A percentile compares a stretch with the other conserved stretches of the same genome.
These are phyloP conservation scores for Coturnix japonica DNA, from an alignment of 2,113 vertebrate genomes.

Conservation along the genomic window DNA sequence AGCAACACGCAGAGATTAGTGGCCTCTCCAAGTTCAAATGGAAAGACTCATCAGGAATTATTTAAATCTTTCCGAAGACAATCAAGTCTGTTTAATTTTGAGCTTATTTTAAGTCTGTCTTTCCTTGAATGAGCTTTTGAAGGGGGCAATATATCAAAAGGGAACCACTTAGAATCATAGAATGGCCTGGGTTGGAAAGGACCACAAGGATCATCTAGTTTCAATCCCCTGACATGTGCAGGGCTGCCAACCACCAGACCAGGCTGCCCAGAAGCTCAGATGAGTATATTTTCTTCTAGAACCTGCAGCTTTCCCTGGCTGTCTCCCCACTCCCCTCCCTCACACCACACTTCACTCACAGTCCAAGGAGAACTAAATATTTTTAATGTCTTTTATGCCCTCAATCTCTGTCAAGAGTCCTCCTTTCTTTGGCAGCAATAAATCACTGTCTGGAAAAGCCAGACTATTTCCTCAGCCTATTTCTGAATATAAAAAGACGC, in stretches of 20 bases:
- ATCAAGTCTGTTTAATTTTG: constrained; percentile 39
- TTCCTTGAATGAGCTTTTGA: constrained; percentile 42
- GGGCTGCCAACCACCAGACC: too few species aligned
- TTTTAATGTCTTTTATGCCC: constrained; percentile 10
- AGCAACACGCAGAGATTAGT: background rate
- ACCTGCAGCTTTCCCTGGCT: background rate
- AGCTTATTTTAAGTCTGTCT: constrained; percentile 52
- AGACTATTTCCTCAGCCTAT: background rate
- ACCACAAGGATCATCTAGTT: too few species aligned
- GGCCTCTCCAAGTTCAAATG: background rate
- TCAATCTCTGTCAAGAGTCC: background rate
- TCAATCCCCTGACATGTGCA: too few species aligned
- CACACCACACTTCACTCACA: background rate
- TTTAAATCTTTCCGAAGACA: constrained; percentile 59
- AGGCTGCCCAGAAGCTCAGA: background rate
- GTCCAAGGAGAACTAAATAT: background rate
- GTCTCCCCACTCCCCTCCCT: background rate
- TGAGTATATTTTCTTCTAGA: background rate
- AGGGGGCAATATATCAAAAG: constrained; percentile 47
- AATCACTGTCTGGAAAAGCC: background rate
- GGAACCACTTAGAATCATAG: background rate
- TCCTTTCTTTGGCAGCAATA: background rate
- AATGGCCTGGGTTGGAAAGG: too few species aligned
- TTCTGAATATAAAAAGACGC: background rate
- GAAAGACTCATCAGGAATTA: constrained; percentile 51